A percentile compares a stretch with the other conserved stretches of the same genome.
These are phyloP conservation scores for Ophioninae sp. DNA, from an alignment of 2,888 invertebrate species.

Conservation along the genomic window DNA sequence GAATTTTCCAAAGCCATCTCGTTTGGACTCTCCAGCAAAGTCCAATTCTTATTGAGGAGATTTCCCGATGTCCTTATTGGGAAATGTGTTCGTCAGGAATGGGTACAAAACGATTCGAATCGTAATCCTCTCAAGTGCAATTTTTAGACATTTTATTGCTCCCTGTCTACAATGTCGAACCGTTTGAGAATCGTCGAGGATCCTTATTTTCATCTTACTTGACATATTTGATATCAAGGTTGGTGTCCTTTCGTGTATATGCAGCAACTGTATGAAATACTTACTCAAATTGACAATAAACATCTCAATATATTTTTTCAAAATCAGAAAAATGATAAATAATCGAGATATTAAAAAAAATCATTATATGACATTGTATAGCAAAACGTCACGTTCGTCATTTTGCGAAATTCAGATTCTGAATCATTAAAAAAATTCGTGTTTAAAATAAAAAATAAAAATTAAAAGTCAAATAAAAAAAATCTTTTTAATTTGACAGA, in stretches of 20 bases:
- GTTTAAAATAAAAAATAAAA: no score
- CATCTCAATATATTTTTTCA: neutral
- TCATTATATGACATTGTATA: no score
- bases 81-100: neutral
- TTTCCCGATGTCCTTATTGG: conserved; percentile 20
- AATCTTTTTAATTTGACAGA: no score
- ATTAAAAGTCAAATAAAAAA: no score
- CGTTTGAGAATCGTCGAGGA: neutral
- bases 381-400: no score
- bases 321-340: no score
- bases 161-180: neutral
- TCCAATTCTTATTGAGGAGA: conserved; percentile 65
- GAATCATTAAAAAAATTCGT: no score
- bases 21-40: conserved; percentile 61
- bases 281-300: neutral
- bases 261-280: neutral
- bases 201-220: neutral
- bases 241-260: neutral
- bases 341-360: neutral
- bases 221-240: neutral
- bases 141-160: neutral
- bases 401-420: no score
- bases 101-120: neutral
- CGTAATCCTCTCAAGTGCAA: neutral
- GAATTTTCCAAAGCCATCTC: conserved; percentile 53